phyloP scores from a whole-genome alignment of 2,888 invertebrate genomes.

The Geophilus truncorum region DNA sequence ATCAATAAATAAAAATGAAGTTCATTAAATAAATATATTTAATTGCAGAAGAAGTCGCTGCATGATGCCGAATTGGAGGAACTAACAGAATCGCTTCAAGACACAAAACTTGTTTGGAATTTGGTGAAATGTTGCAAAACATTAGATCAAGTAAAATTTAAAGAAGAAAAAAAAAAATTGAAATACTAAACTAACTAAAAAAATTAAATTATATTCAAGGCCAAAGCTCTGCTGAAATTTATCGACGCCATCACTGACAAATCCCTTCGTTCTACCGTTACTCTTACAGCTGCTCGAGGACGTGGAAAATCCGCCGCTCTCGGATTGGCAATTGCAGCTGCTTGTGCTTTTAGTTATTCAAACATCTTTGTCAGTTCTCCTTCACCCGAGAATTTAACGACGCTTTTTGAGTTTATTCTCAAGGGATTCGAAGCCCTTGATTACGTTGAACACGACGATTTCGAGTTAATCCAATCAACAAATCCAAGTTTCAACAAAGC shows the following conservation, averaged over 20 bases:
- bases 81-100: conserved; percentile 74
- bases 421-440: conserved; percentile 91
- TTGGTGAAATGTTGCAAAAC: conserved; percentile 86
- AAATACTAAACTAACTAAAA: background rate
- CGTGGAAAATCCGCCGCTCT: conserved; percentile 97
- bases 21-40: background rate
- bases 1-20: background rate
- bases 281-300: conserved; percentile 92
- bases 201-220: conserved; percentile 56
- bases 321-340: conserved; percentile 74
- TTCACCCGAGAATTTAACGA: conserved; percentile 95
- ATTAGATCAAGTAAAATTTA: conserved; percentile 66
- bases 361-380: conserved; percentile 98
- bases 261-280: conserved; percentile 78
- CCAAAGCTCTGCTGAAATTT: conserved; percentile 83
- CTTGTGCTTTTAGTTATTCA: conserved; percentile 64
- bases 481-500: conserved; percentile 97
- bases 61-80: conserved; percentile 58
- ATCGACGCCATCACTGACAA: conserved; percentile 94
- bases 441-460: conserved; percentile 87
- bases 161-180: background rate
- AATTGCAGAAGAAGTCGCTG: background rate
- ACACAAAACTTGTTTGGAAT: conserved; percentile 86
- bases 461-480: conserved; percentile 87
- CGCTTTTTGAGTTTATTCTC: conserved; percentile 92